These are phyloP conservation scores for Ictalurus furcatus DNA, from an alignment of 2,113 vertebrate genomes.

Conservation along the genomic window DNA sequence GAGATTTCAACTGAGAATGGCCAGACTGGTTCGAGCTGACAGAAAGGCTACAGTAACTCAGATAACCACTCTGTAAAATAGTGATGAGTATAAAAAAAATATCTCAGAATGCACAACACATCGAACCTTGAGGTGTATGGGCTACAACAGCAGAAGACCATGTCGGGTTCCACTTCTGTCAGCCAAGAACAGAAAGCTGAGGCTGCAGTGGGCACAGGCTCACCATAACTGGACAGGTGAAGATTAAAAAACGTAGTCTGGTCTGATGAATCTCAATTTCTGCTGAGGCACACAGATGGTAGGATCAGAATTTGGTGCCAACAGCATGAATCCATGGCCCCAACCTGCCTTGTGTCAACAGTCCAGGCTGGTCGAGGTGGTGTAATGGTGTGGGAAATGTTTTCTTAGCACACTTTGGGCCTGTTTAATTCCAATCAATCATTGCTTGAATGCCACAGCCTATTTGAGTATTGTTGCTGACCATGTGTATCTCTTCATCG, in stretches of 20 bases:
- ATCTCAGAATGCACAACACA: neutral
- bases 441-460: neutral
- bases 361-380: neutral
- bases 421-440: neutral
- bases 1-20: too few species aligned
- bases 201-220: neutral
- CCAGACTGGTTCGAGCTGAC: too few species aligned
- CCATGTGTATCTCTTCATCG: too few species aligned
- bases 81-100: neutral
- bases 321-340: neutral
- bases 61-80: too few species aligned
- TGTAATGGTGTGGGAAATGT: neutral
- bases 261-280: neutral
- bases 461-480: neutral
- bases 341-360: neutral
- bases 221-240: neutral
- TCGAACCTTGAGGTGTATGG: neutral
- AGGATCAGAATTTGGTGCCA: neutral
- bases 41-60: too few species aligned
- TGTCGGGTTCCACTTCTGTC: too few species aligned
- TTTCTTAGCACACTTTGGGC: neutral
- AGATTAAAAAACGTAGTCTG: neutral
- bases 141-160: neutral
- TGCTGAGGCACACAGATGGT: neutral
- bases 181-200: neutral